phyloP scores from a whole-genome alignment of 2,113 vertebrate genomes.

The Hippopotamus amphibius region DNA sequence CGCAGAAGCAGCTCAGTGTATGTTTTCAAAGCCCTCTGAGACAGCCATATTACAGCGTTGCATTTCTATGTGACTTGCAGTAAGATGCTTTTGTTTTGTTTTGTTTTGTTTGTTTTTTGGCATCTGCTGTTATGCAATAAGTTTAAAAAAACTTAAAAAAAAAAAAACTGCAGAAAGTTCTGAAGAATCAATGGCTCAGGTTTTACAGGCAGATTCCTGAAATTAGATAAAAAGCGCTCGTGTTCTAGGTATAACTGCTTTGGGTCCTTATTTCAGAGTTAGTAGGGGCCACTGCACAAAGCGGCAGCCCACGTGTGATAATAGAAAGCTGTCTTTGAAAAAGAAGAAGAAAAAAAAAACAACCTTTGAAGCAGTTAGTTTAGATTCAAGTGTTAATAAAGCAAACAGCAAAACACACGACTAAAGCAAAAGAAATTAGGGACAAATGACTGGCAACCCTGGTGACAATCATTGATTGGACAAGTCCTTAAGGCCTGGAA shows the following conservation, averaged over 20 bases:
- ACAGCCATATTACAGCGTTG: slow-evolving; percentile 90
- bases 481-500: slow-evolving; percentile 77
- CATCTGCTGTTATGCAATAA: slow-evolving; percentile 90
- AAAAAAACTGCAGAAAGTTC: slow-evolving; percentile 90
- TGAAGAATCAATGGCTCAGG: slow-evolving; percentile 94
- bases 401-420: slow-evolving; percentile 86
- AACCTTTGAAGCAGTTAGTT: slow-evolving; percentile 79
- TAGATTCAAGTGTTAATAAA: slow-evolving; percentile 88
- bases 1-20: slow-evolving; percentile 95
- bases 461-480: slow-evolving; percentile 62
- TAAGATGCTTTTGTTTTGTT: slow-evolving; percentile 85
- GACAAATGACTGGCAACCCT: slow-evolving; percentile 72
- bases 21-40: slow-evolving; percentile 92
- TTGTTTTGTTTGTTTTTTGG: slow-evolving; percentile 81
- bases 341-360: background rate
- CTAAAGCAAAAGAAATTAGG: slow-evolving; percentile 82
- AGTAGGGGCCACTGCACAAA: slow-evolving; percentile 81
- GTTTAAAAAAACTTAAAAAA: slow-evolving; percentile 66
- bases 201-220: slow-evolving; percentile 95
- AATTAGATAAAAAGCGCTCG: slow-evolving; percentile 95
- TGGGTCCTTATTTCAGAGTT: slow-evolving; percentile 88
- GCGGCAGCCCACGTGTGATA: slow-evolving; percentile 80
- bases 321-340: slow-evolving; percentile 77
- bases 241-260: slow-evolving; percentile 91
- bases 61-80: slow-evolving; percentile 90